A percentile compares a stretch with the other conserved stretches of the same genome.
These are phyloP conservation scores for Abrostola triplasia DNA, from an alignment of 2,888 invertebrate genomes.

Conservation along the genomic window DNA sequence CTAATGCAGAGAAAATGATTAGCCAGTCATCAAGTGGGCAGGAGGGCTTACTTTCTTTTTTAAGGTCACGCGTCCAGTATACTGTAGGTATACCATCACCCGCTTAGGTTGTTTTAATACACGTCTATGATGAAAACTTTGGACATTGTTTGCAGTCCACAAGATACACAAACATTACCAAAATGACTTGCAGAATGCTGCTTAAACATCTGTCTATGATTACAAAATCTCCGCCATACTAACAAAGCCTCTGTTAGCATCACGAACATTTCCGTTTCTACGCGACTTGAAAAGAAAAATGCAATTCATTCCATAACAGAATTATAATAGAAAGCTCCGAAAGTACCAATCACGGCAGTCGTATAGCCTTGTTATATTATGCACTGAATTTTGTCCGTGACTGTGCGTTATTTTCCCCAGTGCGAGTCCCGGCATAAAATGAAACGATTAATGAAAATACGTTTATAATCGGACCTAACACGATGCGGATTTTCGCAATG, in stretches of 20 bases:
- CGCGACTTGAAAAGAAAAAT: constrained; percentile 37
- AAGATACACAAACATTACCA: constrained; percentile 5
- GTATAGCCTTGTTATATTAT: constrained; percentile 49
- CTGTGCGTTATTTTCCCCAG: constrained; percentile 60
- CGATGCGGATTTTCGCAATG: constrained; percentile 28
- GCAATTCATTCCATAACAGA: constrained; percentile 50
- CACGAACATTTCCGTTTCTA: constrained; percentile 40
- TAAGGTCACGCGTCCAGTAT: no score
- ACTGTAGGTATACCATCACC: no score
- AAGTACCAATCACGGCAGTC: constrained; percentile 38
- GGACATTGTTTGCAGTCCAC: not conserved
- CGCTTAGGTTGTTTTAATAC: no score
- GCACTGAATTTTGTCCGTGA: constrained; percentile 65
- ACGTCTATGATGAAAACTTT: no score
- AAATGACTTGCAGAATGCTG: constrained; percentile 19
- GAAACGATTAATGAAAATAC: constrained; percentile 23
- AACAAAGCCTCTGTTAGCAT: constrained; percentile 2
- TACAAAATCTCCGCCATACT: constrained; percentile 17
- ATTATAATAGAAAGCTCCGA: constrained; percentile 43
- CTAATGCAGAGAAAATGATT: no score
- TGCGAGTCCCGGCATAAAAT: constrained; percentile 22
- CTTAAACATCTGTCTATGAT: constrained; percentile 21
- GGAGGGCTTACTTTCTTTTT: no score
- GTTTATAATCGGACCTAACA: constrained; percentile 31
- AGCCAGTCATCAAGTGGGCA: no score